A percentile compares a stretch with the other conserved stretches of the same genome.
These are phyloP conservation scores for Chrysina gloriosa DNA, from an alignment of 2,888 invertebrate species.

Conservation along the genomic window DNA sequence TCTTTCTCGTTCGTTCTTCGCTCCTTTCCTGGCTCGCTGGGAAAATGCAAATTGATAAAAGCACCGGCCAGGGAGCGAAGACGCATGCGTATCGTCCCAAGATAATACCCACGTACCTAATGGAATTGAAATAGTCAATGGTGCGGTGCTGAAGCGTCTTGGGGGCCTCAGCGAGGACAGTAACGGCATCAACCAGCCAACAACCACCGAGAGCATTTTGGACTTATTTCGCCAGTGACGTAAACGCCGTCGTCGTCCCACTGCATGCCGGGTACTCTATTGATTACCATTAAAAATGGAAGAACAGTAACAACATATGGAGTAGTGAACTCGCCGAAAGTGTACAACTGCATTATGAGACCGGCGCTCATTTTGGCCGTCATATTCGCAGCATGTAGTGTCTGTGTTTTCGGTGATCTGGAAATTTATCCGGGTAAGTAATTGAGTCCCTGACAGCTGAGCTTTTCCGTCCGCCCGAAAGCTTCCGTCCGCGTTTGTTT, in stretches of 20 bases:
- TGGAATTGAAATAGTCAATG: slow-evolving; percentile 49
- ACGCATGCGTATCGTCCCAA: slow-evolving; percentile 11
- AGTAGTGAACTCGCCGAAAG: slow-evolving; percentile 56
- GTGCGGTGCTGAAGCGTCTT: slow-evolving; percentile 43
- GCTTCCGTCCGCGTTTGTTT: not conserved
- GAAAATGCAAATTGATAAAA: not conserved
- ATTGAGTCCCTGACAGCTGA: slow-evolving; percentile 28
- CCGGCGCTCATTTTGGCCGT: slow-evolving; percentile 56
- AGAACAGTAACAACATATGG: slow-evolving; percentile 63
- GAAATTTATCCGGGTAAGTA: slow-evolving; percentile 62
- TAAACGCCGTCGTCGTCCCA: slow-evolving; percentile 54
- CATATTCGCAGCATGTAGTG: slow-evolving; percentile 58
- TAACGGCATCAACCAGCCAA: too few species aligned
- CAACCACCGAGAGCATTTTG: slow-evolving; percentile 1
- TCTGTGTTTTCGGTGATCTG: slow-evolving; percentile 57
- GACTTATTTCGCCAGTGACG: slow-evolving; percentile 52
- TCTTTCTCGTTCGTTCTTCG: too few species aligned
- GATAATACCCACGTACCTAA: not conserved
- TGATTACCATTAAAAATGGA: slow-evolving; percentile 62
- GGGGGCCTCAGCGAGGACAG: slow-evolving; percentile 9
- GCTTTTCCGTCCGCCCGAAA: not conserved
- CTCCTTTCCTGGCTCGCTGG: too few species aligned
- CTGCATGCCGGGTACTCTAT: slow-evolving; percentile 58
- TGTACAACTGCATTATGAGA: slow-evolving; percentile 58
- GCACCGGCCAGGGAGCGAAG: not conserved